Evolutionary conservation across 2,888 invertebrate genomes (phyloP).

Genomic region (Drosophila falleni): DNA sequence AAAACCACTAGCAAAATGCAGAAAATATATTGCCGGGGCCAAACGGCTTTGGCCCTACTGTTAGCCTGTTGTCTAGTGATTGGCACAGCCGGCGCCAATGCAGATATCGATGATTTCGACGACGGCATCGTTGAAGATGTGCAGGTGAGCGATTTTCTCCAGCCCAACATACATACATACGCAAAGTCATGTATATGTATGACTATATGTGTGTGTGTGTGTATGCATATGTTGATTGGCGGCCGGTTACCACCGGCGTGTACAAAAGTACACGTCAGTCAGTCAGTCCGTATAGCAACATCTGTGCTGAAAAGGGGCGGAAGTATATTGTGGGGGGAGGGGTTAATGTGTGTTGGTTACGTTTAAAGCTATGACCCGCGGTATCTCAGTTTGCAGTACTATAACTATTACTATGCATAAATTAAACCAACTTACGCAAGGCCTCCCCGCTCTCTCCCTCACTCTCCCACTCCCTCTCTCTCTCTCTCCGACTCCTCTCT

Average conservation of each 20-base stretch:
- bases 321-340: conserved; percentile 9
- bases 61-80: conserved; percentile 50
- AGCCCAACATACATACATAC: conserved; percentile 1
- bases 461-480: conserved; percentile 7
- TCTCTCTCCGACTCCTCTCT: conserved; percentile 1
- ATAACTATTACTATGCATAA: conserved; percentile 18
- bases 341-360: conserved; percentile 33
- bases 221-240: conserved; percentile 24
- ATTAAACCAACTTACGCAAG: conserved; percentile 53
- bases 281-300: conserved; percentile 60
- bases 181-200: background rate
- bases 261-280: conserved; percentile 81
- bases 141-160: conserved; percentile 65
- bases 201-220: background rate
- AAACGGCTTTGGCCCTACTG: conserved; percentile 56
- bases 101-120: conserved; percentile 72
- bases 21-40: conserved; percentile 54
- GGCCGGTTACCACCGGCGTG: conserved; percentile 42
- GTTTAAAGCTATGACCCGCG: conserved; percentile 39
- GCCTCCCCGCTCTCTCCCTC: conserved; percentile 14
- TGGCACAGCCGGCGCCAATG: conserved; percentile 39
- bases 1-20: conserved; percentile 55
- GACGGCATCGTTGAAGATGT: conserved; percentile 82
- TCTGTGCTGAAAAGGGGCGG: conserved; percentile 24
- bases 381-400: background rate